Percentiles rank a stretch among this genome's conserved stretches.
Evolutionary conservation across 2,888 invertebrate genomes (phyloP).

Genomic region (Adelognathus sp.): DNA sequence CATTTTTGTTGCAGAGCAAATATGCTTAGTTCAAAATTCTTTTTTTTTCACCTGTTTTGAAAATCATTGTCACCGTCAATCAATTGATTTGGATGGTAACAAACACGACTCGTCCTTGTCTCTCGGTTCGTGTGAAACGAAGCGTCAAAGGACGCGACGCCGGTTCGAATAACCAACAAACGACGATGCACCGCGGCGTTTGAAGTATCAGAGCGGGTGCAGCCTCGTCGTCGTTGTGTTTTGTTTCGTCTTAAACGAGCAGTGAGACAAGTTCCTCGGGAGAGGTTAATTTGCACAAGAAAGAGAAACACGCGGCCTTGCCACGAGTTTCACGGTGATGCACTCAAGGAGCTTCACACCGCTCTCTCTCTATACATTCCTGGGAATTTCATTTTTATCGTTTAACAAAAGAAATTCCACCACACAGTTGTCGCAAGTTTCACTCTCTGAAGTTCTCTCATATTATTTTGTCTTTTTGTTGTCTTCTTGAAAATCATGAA

Average conservation of each 20-base stretch:
- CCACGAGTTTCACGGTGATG: conserved; percentile 27
- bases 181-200: conserved; percentile 37
- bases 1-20: too few relatives aligned
- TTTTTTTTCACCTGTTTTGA: too few relatives aligned
- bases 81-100: conserved; percentile 5
- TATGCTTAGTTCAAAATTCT: too few relatives aligned
- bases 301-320: conserved; percentile 56
- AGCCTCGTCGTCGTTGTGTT: conserved; percentile 7
- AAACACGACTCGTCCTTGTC: neutral
- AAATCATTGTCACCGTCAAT: neutral
- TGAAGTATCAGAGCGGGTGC: conserved; percentile 24
- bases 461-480: neutral
- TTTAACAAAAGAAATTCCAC: conserved; percentile 56
- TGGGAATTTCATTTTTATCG: conserved; percentile 52
- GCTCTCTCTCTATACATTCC: conserved; percentile 3
- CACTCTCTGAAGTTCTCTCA: neutral
- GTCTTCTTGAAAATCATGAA: too few relatives aligned
- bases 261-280: conserved; percentile 6
- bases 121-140: conserved; percentile 42
- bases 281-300: conserved; percentile 45
- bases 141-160: conserved; percentile 19
- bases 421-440: conserved; percentile 41
- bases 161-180: too few relatives aligned
- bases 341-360: neutral
- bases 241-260: neutral